These are phyloP conservation scores for Daboia siamensis DNA, from an alignment of 2,113 vertebrate genomes.

Conservation along the genomic window DNA sequence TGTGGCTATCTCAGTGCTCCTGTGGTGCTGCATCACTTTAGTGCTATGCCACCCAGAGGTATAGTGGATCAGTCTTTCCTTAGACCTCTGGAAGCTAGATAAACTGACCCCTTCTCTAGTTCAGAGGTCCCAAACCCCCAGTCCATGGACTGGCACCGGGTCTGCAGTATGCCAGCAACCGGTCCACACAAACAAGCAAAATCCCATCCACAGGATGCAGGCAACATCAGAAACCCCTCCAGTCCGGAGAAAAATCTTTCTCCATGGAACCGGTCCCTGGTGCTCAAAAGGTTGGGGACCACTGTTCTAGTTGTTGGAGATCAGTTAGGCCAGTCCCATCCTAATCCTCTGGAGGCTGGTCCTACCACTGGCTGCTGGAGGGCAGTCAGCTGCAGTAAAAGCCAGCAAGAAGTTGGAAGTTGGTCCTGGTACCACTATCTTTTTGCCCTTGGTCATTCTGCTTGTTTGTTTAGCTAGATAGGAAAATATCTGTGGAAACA, in stretches of 20 bases:
- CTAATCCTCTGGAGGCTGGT: background rate
- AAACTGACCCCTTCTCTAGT: background rate
- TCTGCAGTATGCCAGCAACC: too few relatives aligned
- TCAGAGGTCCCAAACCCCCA: too few relatives aligned
- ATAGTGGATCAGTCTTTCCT: background rate
- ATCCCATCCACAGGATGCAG: too few relatives aligned
- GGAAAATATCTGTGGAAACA: background rate
- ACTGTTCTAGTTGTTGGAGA: background rate
- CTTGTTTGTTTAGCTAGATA: background rate
- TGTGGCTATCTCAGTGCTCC: background rate
- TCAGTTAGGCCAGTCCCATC: background rate
- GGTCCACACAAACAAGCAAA: too few relatives aligned
- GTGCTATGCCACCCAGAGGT: background rate
- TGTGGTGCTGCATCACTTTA: background rate
- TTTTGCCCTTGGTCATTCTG: background rate
- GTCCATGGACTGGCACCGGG: too few relatives aligned
- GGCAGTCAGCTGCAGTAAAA: background rate
- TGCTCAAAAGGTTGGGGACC: too few relatives aligned
- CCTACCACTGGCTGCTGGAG: too few relatives aligned
- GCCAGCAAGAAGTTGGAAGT: background rate
- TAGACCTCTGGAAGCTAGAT: background rate
- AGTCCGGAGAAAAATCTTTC: too few relatives aligned
- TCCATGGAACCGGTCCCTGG: too few relatives aligned
- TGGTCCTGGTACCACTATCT: background rate
- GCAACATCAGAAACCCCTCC: too few relatives aligned